Conservation (phyloP, 1,140 invertebrate species). For the Pemphigus obesinymphae region DNA sequence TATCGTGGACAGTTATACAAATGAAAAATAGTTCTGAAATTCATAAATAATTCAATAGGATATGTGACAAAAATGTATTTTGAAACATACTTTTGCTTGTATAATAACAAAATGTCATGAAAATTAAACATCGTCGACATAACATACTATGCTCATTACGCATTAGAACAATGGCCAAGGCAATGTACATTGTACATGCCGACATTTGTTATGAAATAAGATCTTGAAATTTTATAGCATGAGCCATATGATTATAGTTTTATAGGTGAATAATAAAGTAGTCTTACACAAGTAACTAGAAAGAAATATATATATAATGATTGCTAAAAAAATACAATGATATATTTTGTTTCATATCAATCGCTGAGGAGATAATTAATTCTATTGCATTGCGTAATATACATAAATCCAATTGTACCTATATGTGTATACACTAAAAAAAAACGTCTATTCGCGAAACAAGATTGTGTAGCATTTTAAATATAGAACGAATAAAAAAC, state of each 20-base stretch:
- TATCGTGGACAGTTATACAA: too few relatives aligned
- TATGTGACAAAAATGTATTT: too few relatives aligned
- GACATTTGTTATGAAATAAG: background rate
- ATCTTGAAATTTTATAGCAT: background rate
- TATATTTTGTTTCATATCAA: slow-evolving; percentile 1
- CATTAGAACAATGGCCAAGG: background rate
- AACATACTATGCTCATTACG: background rate
- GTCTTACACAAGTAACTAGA: background rate
- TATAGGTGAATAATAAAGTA: background rate
- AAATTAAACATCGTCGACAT: background rate
- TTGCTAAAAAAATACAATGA: background rate
- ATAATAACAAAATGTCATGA: background rate
- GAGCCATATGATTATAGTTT: background rate
- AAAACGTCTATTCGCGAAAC: too few relatives aligned
- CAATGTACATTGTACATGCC: background rate
- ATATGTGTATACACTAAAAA: too few relatives aligned
- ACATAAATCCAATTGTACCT: too few relatives aligned
- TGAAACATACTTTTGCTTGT: too few relatives aligned
- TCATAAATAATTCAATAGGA: too few relatives aligned
- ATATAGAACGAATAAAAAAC: too few relatives aligned
- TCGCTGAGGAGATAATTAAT: too few relatives aligned
- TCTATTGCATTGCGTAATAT: too few relatives aligned
- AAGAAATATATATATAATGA: background rate
- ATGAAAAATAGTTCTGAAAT: too few relatives aligned
- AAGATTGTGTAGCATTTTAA: too few relatives aligned